Evolutionary conservation across 2,113 vertebrate genomes (phyloP).

Genomic region (Passer domesticus): DNA sequence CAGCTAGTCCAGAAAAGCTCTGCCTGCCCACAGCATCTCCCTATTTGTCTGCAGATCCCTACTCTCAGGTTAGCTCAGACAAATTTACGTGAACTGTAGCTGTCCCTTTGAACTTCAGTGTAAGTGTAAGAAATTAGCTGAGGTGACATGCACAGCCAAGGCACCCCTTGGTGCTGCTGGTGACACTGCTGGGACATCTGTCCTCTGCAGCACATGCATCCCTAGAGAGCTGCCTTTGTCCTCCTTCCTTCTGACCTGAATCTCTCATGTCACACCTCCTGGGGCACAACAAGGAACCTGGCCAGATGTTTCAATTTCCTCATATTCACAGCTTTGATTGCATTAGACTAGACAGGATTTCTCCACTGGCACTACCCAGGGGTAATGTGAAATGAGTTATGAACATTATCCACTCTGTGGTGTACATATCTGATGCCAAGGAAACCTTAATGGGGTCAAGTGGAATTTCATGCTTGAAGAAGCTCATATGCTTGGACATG

Average conservation of each 20-base stretch:
- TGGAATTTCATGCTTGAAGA: conserved; percentile 78
- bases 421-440: conserved; percentile 57
- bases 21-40: background rate
- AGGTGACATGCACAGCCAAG: background rate
- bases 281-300: background rate
- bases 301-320: conserved; percentile 57
- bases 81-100: background rate
- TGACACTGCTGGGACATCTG: background rate
- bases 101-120: background rate
- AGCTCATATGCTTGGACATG: conserved; percentile 73
- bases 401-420: conserved; percentile 71
- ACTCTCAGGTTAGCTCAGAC: background rate
- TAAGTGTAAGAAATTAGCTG: background rate
- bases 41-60: background rate
- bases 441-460: conserved; percentile 76
- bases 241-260: background rate
- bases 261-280: background rate
- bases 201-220: background rate
- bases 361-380: conserved; percentile 60
- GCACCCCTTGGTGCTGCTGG: background rate
- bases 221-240: background rate
- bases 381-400: conserved; percentile 74
- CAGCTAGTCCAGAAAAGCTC: background rate
- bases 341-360: conserved; percentile 60
- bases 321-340: conserved; percentile 41